phyloP scores from a whole-genome alignment of 2,113 vertebrate genomes.

The Charina bottae region DNA sequence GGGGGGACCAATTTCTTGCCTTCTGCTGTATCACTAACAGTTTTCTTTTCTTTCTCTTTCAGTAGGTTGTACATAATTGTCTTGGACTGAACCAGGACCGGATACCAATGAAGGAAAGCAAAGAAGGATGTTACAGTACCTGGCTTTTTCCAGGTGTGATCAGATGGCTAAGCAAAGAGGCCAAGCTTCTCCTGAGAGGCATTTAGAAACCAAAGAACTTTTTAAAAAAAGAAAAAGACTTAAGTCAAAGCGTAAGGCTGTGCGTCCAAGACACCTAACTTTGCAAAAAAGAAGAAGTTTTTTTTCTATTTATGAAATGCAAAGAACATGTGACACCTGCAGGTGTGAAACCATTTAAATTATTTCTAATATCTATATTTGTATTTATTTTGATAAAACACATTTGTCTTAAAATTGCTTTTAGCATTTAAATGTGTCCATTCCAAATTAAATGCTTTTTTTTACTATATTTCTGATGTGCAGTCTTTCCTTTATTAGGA shows the following conservation, averaged over 20 bases:
- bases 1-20: not conserved
- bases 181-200: conserved; percentile 61
- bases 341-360: conserved; percentile 81
- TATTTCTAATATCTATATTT: conserved; percentile 83
- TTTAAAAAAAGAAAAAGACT: conserved; percentile 47
- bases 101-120: conserved; percentile 70
- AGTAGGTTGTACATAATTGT: conserved; percentile 54
- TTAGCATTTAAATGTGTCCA: conserved; percentile 67
- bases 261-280: conserved; percentile 51
- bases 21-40: conserved; percentile 15
- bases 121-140: conserved; percentile 60
- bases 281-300: conserved; percentile 25
- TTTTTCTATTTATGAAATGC: conserved; percentile 67
- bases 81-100: conserved; percentile 71
- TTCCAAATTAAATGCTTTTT: conserved; percentile 77
- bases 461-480: conserved; percentile 50
- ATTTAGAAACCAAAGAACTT: conserved; percentile 71
- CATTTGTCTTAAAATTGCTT: conserved; percentile 75
- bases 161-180: conserved; percentile 64
- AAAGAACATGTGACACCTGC: conserved; percentile 62
- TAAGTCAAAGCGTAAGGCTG: conserved; percentile 35
- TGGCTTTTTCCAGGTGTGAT: conserved; percentile 56
- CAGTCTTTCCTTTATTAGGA: conserved; percentile 27
- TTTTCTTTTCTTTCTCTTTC: conserved; percentile 27
- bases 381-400: conserved; percentile 92